Evolutionary conservation across 2,888 invertebrate species (phyloP).

Genomic region (Selenia dentaria): DNA sequence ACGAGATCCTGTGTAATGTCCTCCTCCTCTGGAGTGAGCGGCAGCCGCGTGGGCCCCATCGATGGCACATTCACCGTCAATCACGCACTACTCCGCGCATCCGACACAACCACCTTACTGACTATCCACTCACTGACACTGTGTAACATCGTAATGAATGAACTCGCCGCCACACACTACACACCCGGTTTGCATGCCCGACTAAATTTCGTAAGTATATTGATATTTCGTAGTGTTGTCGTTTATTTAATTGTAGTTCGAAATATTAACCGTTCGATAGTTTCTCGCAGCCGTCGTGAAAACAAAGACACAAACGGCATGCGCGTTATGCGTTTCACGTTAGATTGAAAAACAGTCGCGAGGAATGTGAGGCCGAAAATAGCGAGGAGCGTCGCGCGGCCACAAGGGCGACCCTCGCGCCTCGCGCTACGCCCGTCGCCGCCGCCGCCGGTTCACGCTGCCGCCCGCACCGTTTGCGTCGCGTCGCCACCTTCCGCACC

Average conservation of each 20-base stretch:
- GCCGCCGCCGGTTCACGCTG: too few species aligned
- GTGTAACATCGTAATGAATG: conserved; percentile 52
- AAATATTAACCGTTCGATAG: conserved; percentile 43
- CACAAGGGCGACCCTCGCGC: conserved; percentile 78
- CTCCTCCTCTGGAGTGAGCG: conserved; percentile 73
- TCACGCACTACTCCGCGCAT: conserved; percentile 65
- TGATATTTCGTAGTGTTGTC: conserved; percentile 36
- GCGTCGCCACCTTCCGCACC: conserved; percentile 36
- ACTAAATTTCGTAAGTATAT: conserved; percentile 31
- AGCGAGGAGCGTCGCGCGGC: conserved; percentile 78
- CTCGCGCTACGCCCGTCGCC: conserved; percentile 58
- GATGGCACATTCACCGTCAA: conserved; percentile 44
- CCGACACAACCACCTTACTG: conserved; percentile 50
- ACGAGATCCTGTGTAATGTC: conserved; percentile 55
- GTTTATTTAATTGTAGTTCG: conserved; percentile 46
- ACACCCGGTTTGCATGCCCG: conserved; percentile 29
- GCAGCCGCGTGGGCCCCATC: conserved; percentile 76
- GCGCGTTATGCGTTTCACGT: conserved; percentile 79
- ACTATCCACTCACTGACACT: conserved; percentile 53
- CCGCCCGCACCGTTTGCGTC: conserved; percentile 33
- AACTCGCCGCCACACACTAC: conserved; percentile 38
- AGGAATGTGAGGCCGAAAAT: conserved; percentile 83
- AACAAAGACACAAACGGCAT: conserved; percentile 76
- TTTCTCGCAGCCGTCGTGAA: conserved; percentile 53
- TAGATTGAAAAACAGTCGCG: conserved; percentile 81